Percentiles rank a stretch among this genome's conserved stretches.
phyloP scores from a whole-genome alignment of 1,140 invertebrate genomes.

The Drosophila ficusphila region DNA sequence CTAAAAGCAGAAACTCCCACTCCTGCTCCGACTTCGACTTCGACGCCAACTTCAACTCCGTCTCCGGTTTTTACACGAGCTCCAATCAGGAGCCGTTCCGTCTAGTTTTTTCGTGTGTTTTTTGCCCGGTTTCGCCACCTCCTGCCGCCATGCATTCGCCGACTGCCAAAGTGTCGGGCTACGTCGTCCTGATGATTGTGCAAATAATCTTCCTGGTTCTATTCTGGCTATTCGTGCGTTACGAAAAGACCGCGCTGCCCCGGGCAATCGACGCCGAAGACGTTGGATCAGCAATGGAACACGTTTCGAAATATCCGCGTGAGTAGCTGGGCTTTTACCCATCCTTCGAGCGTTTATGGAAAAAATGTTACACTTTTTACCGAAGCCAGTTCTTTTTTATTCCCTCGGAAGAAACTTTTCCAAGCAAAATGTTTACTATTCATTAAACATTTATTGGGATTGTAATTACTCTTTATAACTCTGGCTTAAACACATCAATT shows the following conservation, averaged over 20 bases:
- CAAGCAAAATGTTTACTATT: too few species aligned
- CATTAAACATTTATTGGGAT: too few species aligned
- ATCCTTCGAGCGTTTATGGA: background rate
- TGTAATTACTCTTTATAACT: too few species aligned
- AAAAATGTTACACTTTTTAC: background rate
- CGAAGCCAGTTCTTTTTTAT: background rate
- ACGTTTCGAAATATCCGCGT: conserved; percentile 84
- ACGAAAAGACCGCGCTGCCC: conserved; percentile 73
- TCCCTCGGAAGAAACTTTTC: too few species aligned
- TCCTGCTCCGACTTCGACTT: conserved; percentile 7
- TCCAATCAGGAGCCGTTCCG: conserved; percentile 53
- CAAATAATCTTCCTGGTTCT: conserved; percentile 83
- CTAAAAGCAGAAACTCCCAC: conserved; percentile 27
- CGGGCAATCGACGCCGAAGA: conserved; percentile 61
- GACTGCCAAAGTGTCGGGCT: conserved; percentile 75
- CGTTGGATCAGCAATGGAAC: conserved; percentile 73
- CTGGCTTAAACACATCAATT: too few species aligned
- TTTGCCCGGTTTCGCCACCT: background rate
- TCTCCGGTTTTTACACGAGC: conserved; percentile 18
- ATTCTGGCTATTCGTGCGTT: conserved; percentile 84
- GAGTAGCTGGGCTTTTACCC: conserved; percentile 69
- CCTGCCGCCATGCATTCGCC: conserved; percentile 74
- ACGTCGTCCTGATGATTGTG: conserved; percentile 79
- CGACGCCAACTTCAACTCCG: conserved; percentile 6
- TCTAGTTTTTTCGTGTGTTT: conserved; percentile 11